Conservation (phyloP, 2,797 vertebrate genomes). For the Eulemur coronatus region DNA sequence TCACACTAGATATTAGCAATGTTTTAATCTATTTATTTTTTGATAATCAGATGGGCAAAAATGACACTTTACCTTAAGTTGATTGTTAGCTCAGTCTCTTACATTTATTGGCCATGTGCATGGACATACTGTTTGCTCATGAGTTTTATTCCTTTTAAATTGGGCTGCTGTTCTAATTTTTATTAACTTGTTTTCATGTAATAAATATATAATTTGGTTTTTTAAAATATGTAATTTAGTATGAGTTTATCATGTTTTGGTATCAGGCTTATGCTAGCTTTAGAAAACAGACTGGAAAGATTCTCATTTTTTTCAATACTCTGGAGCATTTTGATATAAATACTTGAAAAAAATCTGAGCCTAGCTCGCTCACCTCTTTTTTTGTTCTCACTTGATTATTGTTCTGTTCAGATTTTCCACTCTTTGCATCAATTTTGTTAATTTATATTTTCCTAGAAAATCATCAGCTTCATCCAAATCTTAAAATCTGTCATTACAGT, state of each 20-base stretch:
- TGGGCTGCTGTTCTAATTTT: neutral
- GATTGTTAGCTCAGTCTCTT: neutral
- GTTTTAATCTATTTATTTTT: neutral
- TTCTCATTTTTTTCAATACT: neutral
- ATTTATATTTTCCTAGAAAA: conserved; percentile 48
- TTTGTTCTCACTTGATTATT: neutral
- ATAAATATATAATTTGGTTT: neutral
- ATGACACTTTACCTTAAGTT: neutral
- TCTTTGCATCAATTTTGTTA: conserved; percentile 1
- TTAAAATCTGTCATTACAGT: neutral
- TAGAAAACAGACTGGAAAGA: neutral
- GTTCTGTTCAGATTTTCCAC: neutral
- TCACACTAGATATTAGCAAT: neutral
- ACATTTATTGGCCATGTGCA: neutral
- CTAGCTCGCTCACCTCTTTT: neutral
- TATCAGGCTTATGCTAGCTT: neutral
- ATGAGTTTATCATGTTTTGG: neutral
- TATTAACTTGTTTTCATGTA: conserved; percentile 41
- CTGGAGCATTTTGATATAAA: conserved; percentile 19
- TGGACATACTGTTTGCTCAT: neutral
- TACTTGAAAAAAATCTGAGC: neutral
- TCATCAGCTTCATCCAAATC: neutral
- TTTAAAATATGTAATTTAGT: neutral
- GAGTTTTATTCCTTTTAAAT: neutral
- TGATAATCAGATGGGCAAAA: neutral